These are phyloP conservation scores for Centropus unirufus DNA, from an alignment of 2,113 vertebrate species.

Conservation along the genomic window DNA sequence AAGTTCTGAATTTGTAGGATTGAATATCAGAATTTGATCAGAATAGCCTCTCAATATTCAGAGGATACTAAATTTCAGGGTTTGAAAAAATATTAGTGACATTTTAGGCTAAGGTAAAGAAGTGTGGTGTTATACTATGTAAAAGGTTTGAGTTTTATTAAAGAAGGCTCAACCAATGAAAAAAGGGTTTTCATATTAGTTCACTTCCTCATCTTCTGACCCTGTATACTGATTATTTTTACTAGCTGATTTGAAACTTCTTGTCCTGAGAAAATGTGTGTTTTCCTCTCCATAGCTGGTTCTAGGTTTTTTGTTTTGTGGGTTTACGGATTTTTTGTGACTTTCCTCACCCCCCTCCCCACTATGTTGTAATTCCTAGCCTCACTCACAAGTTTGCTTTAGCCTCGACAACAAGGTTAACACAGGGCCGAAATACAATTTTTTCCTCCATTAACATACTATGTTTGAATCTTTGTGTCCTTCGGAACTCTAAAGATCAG, in stretches of 20 bases:
- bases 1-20: background rate
- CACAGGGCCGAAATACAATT: background rate
- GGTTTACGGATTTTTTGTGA: rapidly evolving
- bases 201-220: background rate
- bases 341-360: no score
- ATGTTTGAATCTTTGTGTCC: background rate
- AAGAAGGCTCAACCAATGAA: background rate
- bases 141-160: background rate
- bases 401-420: background rate
- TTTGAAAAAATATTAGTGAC: background rate
- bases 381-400: background rate
- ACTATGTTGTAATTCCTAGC: background rate
- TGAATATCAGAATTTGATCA: background rate
- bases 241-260: background rate
- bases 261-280: background rate
- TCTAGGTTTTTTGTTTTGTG: background rate
- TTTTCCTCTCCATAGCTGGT: background rate
- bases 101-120: background rate
- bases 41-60: no score
- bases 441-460: background rate
- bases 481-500: background rate
- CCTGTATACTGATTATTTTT: background rate
- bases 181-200: background rate
- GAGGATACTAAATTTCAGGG: background rate
- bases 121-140: background rate